phyloP scores from a whole-genome alignment of 2,888 invertebrate genomes.

The Homarus gammarus region DNA sequence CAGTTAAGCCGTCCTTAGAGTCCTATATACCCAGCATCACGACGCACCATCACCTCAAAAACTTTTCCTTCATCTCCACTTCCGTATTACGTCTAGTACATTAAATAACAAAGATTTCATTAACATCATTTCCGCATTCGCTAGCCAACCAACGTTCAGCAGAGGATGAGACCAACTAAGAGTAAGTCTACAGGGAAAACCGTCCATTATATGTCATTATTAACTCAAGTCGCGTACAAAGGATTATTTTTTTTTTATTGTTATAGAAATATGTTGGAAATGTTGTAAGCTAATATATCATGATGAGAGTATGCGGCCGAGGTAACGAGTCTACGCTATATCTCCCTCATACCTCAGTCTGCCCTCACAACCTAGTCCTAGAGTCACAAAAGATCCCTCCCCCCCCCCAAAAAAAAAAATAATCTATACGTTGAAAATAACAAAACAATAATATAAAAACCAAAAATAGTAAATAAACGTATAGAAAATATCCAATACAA shows the following conservation, averaged over 20 bases:
- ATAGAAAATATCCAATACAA: too few relatives aligned
- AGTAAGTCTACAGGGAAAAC: conserved; percentile 10
- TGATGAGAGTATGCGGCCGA: not conserved
- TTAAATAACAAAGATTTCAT: conserved; percentile 53
- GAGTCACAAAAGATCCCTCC: too few relatives aligned
- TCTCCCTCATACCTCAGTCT: not conserved
- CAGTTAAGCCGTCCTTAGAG: not conserved
- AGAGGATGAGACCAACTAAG: not conserved
- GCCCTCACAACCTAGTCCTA: too few relatives aligned
- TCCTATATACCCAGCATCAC: not conserved
- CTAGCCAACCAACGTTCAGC: not conserved
- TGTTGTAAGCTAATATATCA: not conserved
- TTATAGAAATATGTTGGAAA: not conserved
- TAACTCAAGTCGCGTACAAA: not conserved
- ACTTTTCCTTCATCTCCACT: conserved; percentile 27
- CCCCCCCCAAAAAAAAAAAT: too few relatives aligned
- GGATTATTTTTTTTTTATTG: not conserved
- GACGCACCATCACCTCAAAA: not conserved
- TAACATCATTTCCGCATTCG: conserved; percentile 46
- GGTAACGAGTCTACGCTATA: not conserved
- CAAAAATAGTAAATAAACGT: too few relatives aligned
- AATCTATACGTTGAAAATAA: too few relatives aligned
- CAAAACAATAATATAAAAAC: too few relatives aligned
- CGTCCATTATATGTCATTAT: conserved; percentile 1
- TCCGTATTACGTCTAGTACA: conserved; percentile 9